Conservation (phyloP, 2,888 invertebrate species). For the Phaedon cochleariae region DNA sequence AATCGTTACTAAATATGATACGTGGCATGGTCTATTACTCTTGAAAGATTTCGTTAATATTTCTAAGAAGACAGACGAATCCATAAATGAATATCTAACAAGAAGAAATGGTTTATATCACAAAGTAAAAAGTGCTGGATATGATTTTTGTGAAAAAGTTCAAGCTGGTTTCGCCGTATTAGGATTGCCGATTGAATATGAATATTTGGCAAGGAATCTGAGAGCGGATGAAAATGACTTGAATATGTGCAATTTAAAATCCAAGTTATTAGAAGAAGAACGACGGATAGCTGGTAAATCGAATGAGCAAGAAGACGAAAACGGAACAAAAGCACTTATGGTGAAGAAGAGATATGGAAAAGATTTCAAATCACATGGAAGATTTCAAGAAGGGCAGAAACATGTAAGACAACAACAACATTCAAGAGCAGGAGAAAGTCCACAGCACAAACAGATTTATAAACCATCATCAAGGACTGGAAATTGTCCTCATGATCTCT, state of each 20-base stretch:
- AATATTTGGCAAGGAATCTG: conserved; percentile 1
- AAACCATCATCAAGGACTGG: neutral
- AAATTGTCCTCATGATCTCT: conserved; percentile 4
- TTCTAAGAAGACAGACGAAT: neutral
- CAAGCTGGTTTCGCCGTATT: conserved; percentile 11
- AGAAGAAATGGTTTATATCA: conserved; percentile 12
- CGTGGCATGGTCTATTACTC: conserved; percentile 2
- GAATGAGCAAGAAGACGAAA: neutral
- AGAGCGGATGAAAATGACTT: neutral
- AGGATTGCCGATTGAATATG: conserved; percentile 3
- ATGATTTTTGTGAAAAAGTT: conserved; percentile 13
- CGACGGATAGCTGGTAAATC: neutral
- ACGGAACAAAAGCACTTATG: neutral
- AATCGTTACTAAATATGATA: conserved; percentile 10
- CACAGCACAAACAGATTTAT: neutral
- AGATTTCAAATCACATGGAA: neutral
- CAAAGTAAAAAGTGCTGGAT: conserved; percentile 2
- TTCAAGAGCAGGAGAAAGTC: neutral
- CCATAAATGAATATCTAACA: conserved; percentile 10
- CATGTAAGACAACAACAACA: neutral
- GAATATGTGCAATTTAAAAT: conserved; percentile 6
- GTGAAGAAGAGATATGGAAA: neutral
- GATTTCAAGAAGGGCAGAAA: neutral
- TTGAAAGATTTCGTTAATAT: conserved; percentile 18
- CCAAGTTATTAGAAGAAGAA: conserved; percentile 6